Base-by-base conservation (phyloP, 2,888 invertebrate genomes). In the Ceramica pisi region DNA sequence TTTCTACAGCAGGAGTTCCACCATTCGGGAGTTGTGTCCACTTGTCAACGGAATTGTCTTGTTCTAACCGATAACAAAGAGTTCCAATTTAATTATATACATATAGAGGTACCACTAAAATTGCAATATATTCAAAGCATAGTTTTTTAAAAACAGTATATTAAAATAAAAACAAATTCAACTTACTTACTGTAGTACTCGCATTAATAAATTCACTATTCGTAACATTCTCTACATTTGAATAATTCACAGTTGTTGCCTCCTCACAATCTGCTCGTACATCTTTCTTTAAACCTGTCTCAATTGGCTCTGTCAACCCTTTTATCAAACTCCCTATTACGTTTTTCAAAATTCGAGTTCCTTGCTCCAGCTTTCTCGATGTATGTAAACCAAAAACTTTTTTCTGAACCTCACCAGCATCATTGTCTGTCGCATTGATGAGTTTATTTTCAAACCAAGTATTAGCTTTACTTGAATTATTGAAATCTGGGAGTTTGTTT, bases 61-160 rank as follows among this genome's bases (percentile, higher is more conserved):
- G 19, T 46, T n/a, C 64, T 71, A 26, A 64, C 64, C 53, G 4
- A 55, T 55, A 21, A 63, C 2, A 44, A 38, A 48, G 8, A 31
- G 31, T 31, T 31, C 31, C 31, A 31, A 31, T 31, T 31, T 31
- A 31, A 31, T 5, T 31, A 31, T 31, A 2, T 26, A 14, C 21
- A 46, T 44, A 21, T n/a, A n/a, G n/a, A n/a, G n/a, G 19, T 50
- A 26, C 31, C 4, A 31, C 2, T 31, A 31, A 4, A 31, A 31
- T 31, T 31, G 6, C 31, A 2, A 31, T 31, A 31, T 31, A 31
- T 31, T 31, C 31, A 31, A 31, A 31, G 31, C 6, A 31, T 31
- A 31, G 31, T 31, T 31, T 31, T 0, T 31, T 31, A 31, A 5
- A 38, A 38, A 12, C 38, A 12, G 0, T 12, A 12, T 12, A 12